Base-by-base conservation (phyloP, 2,888 invertebrate genomes). In the Endomychus coccineus region DNA sequence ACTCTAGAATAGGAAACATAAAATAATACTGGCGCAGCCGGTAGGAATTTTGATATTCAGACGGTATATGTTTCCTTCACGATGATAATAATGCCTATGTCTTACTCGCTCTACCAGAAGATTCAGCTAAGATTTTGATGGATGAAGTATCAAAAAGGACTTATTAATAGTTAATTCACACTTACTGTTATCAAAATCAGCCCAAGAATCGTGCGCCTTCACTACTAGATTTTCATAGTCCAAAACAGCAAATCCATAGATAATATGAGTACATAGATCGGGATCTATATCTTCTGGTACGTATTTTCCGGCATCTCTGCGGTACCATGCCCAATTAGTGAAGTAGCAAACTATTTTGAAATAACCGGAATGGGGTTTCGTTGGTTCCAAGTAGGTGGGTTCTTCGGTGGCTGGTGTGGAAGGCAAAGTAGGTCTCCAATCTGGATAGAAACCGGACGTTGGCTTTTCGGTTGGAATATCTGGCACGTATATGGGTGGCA, bases 291-390 rank as follows among this genome's bases (percentile, higher is more conserved):
- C 77, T 55, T 88, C 87, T 0, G 91, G 91, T 1, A 80, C 71
- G 54, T 83, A 92, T 56, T 85, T 85, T 24, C 88, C 91, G 19
- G 75, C 58, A 0, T 87, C 89, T 50, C 78, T 78, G 15, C 89
- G 72, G 57, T 89, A 90, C 88, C 90, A 90, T 1, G 91, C 88
- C 91, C 91, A 92, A 59, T 91, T 91, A 0, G 91, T 90, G 63
- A 89, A 91, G 64, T 91, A 91, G 56, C 90, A 91, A 0, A 90
- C 84, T 0, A 90, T 74, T 63, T 87, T 88, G 60, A 77, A 87
- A 40, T 78, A 73, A 11, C 82, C 86, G 59, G 73, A 66, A 42
- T 77, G 60, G 0, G 66, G 66, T 29, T 67, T 75, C 34, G 64
- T 67, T 41, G 69, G 67, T 56, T 69, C 68, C 3, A 67, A 50